These are phyloP conservation scores for Hippolais icterina DNA, from an alignment of 2,113 vertebrate genomes.

Conservation along the genomic window DNA sequence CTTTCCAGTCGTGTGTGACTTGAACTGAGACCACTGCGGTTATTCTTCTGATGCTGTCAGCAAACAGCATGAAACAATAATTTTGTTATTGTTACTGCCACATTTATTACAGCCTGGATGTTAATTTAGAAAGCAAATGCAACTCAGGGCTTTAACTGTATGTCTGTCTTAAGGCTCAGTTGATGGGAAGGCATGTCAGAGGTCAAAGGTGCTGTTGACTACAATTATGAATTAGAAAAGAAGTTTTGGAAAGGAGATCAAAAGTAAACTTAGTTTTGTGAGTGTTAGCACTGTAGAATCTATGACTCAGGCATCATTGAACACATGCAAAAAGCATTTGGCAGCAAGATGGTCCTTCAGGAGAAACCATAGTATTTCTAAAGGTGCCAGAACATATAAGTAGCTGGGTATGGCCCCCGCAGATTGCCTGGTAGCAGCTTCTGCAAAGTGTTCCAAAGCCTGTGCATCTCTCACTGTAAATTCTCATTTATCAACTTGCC, in stretches of 20 bases:
- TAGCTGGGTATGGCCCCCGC: background rate
- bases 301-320: background rate
- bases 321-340: background rate
- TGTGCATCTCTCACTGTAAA: background rate
- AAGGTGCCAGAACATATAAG: background rate
- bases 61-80: background rate
- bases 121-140: background rate
- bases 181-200: background rate
- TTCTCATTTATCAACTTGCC: background rate
- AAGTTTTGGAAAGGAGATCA: background rate
- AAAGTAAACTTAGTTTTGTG: background rate
- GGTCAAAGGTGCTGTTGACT: background rate
- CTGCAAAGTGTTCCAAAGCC: background rate
- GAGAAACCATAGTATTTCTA: background rate
- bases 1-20: background rate
- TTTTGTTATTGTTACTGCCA: background rate
- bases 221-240: background rate
- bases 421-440: background rate
- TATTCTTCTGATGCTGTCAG: background rate
- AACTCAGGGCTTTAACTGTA: background rate
- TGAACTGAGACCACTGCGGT: background rate
- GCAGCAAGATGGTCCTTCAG: background rate
- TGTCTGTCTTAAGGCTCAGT: background rate
- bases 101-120: background rate
- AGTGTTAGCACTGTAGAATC: background rate